Percentiles rank a stretch among this genome's conserved stretches.
phyloP scores from a whole-genome alignment of 2,888 invertebrate species.

The Apamea anceps region DNA sequence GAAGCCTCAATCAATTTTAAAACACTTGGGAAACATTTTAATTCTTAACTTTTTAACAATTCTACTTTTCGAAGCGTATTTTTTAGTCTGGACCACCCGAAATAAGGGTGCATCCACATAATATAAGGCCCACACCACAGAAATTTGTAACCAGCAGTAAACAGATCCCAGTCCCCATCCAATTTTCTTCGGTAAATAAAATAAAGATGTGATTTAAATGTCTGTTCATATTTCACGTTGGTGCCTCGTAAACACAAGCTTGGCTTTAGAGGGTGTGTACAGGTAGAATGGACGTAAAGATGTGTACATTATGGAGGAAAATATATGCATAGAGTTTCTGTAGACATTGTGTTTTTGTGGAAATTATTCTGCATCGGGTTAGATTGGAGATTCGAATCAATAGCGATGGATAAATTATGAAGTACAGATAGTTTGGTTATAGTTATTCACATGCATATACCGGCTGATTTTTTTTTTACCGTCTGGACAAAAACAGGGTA shows the following conservation, averaged over 20 bases:
- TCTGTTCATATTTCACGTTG: conserved; percentile 44
- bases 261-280: conserved; percentile 19
- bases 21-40: not conserved
- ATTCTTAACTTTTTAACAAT: not conserved
- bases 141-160: conserved; percentile 10
- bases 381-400: not conserved
- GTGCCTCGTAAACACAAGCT: conserved; percentile 39
- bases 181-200: conserved; percentile 58
- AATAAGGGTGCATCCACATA: not conserved
- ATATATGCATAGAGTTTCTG: not conserved
- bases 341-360: not conserved
- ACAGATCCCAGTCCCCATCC: conserved; percentile 22
- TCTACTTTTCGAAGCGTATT: not conserved
- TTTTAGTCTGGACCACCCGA: not conserved
- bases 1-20: not conserved
- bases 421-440: too few species aligned
- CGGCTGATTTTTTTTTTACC: too few species aligned
- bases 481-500: too few species aligned
- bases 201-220: conserved; percentile 14
- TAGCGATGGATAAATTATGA: too few species aligned
- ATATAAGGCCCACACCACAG: not conserved
- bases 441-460: not conserved
- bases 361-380: not conserved
- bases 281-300: not conserved
- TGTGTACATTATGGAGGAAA: not conserved